A percentile compares a stretch with the other conserved stretches of the same genome.
Conservation (phyloP, 1,140 invertebrate species). For the Phymastichus coffea region DNA sequence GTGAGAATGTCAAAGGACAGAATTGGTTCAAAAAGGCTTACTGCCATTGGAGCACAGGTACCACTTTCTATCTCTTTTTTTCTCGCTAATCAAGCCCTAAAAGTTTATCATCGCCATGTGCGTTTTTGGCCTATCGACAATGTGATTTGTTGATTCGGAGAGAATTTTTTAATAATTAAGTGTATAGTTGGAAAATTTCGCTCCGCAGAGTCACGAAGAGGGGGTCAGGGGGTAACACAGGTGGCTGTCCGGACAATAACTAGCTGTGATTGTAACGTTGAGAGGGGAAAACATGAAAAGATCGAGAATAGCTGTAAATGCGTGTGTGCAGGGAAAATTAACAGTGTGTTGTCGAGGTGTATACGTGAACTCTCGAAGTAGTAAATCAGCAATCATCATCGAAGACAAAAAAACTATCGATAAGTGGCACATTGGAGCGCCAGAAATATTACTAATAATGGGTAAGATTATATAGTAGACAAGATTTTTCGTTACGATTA, state of each 20-base stretch:
- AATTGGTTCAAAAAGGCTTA: neutral
- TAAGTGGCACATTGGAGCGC: constrained; percentile 40
- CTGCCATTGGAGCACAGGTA: no score
- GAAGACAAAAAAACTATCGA: constrained; percentile 48
- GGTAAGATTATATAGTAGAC: constrained; percentile 45
- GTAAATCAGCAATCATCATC: constrained; percentile 46
- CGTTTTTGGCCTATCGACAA: constrained; percentile 13
- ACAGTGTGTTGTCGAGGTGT: constrained; percentile 8
- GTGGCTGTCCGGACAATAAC: no score
- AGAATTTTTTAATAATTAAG: no score
- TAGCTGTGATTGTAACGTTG: no score
- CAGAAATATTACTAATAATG: constrained; percentile 41
- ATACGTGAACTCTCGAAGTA: constrained; percentile 32
- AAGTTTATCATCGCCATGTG: constrained; percentile 5
- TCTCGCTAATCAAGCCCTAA: constrained; percentile 1
- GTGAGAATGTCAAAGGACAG: no score
- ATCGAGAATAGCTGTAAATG: neutral
- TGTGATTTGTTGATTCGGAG: constrained; percentile 23
- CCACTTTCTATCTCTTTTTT: constrained; percentile 15
- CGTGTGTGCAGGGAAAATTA: constrained; percentile 15
- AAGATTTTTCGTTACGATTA: constrained; percentile 43
- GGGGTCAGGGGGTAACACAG: constrained; percentile 16
- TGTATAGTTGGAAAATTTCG: constrained; percentile 20
- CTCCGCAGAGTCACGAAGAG: constrained; percentile 6
- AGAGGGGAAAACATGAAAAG: neutral